These are phyloP conservation scores for Lasiommata megera DNA, from an alignment of 2,888 invertebrate genomes.

Conservation along the genomic window DNA sequence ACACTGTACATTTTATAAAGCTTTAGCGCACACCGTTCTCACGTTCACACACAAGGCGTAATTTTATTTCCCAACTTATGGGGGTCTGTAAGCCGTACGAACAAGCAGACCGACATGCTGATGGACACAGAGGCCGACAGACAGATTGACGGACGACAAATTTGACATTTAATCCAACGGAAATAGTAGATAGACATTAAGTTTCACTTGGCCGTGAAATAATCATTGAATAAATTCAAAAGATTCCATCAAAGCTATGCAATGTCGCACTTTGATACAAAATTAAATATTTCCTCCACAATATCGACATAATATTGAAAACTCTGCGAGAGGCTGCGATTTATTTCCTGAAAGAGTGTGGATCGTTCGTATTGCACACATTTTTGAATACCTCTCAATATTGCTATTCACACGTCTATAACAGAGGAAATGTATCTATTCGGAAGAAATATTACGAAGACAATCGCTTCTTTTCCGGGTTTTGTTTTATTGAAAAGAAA, in stretches of 20 bases:
- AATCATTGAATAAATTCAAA: not conserved
- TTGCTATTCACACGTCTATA: conserved; percentile 1
- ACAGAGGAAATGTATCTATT: not conserved
- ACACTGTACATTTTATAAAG: too few relatives aligned
- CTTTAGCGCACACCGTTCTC: too few relatives aligned
- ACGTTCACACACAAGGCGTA: too few relatives aligned
- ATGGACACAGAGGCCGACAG: too few relatives aligned
- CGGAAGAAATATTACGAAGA: not conserved
- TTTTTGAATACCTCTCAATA: conserved; percentile 16
- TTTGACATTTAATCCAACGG: too few relatives aligned
- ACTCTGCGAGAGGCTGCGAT: conserved; percentile 43
- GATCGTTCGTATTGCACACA: conserved; percentile 40
- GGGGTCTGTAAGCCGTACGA: too few relatives aligned
- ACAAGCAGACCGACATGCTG: too few relatives aligned
- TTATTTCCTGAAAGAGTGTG: conserved; percentile 48
- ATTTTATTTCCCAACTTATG: too few relatives aligned
- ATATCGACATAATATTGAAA: conserved; percentile 45
- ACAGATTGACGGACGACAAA: too few relatives aligned
- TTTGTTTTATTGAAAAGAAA: not conserved
- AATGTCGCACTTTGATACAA: conserved; percentile 33
- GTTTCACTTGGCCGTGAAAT: too few relatives aligned
- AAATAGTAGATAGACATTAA: too few relatives aligned
- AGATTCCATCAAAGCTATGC: conserved; percentile 1
- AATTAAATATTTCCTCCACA: conserved; percentile 54
- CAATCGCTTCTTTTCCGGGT: not conserved